Conservation (phyloP, 2,797 vertebrate species). For the Syncerus caffer region DNA sequence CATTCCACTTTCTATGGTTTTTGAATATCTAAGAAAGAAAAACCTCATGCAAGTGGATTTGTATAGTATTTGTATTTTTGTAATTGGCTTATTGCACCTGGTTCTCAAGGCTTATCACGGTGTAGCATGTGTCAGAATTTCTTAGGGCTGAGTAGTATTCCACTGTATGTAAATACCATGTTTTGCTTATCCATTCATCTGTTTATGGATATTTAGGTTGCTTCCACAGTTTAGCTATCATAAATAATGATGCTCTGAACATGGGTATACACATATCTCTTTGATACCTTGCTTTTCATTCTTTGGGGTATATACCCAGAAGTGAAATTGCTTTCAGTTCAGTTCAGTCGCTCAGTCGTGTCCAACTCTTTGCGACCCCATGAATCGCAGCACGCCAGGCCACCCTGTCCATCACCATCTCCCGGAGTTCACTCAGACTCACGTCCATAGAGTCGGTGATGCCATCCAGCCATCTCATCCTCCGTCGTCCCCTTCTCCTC, state of each 20-base stretch:
- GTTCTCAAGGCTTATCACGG: background rate
- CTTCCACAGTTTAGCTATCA: background rate
- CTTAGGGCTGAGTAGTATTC: background rate
- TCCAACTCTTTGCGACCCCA: too few species aligned
- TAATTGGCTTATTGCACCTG: background rate
- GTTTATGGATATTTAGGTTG: background rate
- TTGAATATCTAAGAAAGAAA: background rate
- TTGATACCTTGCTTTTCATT: background rate
- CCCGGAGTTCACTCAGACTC: too few species aligned
- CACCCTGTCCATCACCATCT: too few species aligned
- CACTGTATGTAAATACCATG: background rate
- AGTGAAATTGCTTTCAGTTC: background rate
- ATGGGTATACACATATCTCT: background rate
- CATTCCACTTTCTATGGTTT: background rate
- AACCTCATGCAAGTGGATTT: background rate
- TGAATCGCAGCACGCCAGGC: too few species aligned
- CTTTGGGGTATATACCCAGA: background rate
- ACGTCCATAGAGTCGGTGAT: too few species aligned
- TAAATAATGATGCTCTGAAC: background rate
- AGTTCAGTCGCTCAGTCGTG: too few species aligned
- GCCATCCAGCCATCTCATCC: too few species aligned
- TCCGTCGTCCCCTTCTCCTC: too few species aligned
- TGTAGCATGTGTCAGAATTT: background rate
- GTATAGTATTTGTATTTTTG: background rate
- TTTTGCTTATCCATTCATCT: background rate